A percentile compares a stretch with the other conserved stretches of the same genome.
Evolutionary conservation across 2,113 vertebrate species (phyloP).

Genomic region (Nycticorax nycticorax): DNA sequence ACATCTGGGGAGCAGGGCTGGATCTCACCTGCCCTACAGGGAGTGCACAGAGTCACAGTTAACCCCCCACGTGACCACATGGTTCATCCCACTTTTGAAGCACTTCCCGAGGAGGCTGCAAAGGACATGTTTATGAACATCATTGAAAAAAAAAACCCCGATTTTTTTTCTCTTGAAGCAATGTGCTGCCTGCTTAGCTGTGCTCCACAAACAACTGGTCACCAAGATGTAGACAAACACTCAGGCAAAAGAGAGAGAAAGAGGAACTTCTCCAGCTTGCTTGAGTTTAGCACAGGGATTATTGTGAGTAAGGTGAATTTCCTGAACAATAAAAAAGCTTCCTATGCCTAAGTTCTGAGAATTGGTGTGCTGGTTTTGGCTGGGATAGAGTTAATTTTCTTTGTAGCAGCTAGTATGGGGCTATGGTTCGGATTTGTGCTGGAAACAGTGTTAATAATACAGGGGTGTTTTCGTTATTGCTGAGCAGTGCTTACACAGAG

Average conservation of each 20-base stretch:
- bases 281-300: neutral
- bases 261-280: neutral
- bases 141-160: neutral
- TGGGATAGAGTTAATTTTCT: too few relatives aligned
- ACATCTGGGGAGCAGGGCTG: neutral
- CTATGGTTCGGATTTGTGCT: too few relatives aligned
- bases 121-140: neutral
- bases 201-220: neutral
- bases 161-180: neutral
- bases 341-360: neutral
- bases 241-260: neutral
- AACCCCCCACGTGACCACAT: accelerated
- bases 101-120: neutral
- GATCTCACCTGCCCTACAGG: neutral
- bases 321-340: neutral
- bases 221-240: neutral
- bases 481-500: too few relatives aligned
- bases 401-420: too few relatives aligned
- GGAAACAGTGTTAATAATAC: too few relatives aligned
- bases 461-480: too few relatives aligned
- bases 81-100: neutral
- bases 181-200: neutral
- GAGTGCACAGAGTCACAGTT: neutral
- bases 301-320: neutral
- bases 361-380: neutral